Percentiles rank a stretch among this genome's conserved stretches.
Conservation (phyloP, 1,140 invertebrate species). For the Trichonephila inaurata region DNA sequence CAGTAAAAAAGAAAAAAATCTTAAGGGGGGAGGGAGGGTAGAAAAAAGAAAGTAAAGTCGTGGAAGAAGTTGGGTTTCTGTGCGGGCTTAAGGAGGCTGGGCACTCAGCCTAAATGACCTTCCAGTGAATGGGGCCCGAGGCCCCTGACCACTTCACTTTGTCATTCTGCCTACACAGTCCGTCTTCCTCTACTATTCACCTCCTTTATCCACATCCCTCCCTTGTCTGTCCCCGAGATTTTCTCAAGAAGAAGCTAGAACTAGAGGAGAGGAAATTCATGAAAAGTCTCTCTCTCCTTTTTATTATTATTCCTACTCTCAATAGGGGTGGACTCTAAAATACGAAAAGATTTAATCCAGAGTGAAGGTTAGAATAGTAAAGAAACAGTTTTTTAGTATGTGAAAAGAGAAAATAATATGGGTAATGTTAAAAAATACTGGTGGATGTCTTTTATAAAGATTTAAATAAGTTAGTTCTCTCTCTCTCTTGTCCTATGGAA, state of each 20-base stretch:
- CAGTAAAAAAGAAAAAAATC: slow-evolving; percentile 29
- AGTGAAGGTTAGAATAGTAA: not conserved
- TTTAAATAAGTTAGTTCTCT: not conserved
- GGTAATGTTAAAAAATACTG: too few species aligned
- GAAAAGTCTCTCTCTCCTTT: slow-evolving; percentile 36
- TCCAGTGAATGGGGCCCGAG: slow-evolving; percentile 48
- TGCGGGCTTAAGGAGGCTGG: slow-evolving; percentile 55
- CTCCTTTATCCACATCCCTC: not conserved
- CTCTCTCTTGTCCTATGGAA: not conserved
- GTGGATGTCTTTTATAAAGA: too few species aligned
- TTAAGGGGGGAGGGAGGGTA: not conserved
- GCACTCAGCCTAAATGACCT: slow-evolving; percentile 75
- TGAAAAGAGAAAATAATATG: too few species aligned
- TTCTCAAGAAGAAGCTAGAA: not conserved
- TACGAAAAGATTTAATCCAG: not conserved
- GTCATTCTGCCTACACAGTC: slow-evolving; percentile 61
- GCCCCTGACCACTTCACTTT: slow-evolving; percentile 73
- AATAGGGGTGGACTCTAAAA: slow-evolving; percentile 31
- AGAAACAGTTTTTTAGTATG: accelerated
- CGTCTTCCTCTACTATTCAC: slow-evolving; percentile 31
- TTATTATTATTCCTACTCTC: slow-evolving; percentile 8
- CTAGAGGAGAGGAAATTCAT: slow-evolving; percentile 23
- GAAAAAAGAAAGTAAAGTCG: not conserved
- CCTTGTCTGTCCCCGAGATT: slow-evolving; percentile 35
- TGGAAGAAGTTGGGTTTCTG: slow-evolving; percentile 39